Base-by-base conservation (phyloP, 2,113 vertebrate genomes). In the Pyxicephalus adspersus region DNA sequence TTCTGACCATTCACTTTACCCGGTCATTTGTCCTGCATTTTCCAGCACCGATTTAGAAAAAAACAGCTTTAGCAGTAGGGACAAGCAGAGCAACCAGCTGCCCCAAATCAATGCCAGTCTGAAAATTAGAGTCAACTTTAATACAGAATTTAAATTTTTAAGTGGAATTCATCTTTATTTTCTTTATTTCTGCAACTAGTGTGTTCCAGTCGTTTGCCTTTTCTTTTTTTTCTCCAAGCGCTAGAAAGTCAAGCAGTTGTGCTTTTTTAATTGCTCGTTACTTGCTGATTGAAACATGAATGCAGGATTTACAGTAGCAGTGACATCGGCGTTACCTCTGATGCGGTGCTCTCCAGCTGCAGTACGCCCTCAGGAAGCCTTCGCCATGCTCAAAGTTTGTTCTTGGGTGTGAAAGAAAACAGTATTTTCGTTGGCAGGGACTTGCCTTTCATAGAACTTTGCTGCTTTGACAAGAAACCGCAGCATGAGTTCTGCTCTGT, bases 391-490 rank as follows among this genome's bases (percentile, higher is more conserved):
- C 91, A 90, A 94, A 94, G 89, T 91, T 95, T 94, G 94, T 93
- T 93, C 93, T 91, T 93, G 94, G 93, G 89, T 92, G 93, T 94
- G 92, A 94, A 94, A 93, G 90, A 85, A 90, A 94, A 94, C 92
- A 93, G 90, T 97, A 91, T 98, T 96, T 97, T 94, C 92, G 89
- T 98, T 98, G 95, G 96, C 96, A 95, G 92, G 85, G 83, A 86
- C 87, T 93, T 92, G 91, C 92, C 93, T 94, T 93, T 94, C 90
- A 86, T 92, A 91, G 90, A 95, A 94, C 92, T 96, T 94, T 96
- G 96, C 96, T 98, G 94, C 92, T 94, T 97, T 93, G 89, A 95
- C 96, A 96, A 95, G 95, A 97, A 96, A 93, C 92, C 94, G 86
- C 93, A 94, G 94, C 85, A 73, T 84, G 91, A 94, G 90, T 86